These are phyloP conservation scores for Hemiprocne comata DNA, from an alignment of 2,113 vertebrate genomes.

Conservation along the genomic window DNA sequence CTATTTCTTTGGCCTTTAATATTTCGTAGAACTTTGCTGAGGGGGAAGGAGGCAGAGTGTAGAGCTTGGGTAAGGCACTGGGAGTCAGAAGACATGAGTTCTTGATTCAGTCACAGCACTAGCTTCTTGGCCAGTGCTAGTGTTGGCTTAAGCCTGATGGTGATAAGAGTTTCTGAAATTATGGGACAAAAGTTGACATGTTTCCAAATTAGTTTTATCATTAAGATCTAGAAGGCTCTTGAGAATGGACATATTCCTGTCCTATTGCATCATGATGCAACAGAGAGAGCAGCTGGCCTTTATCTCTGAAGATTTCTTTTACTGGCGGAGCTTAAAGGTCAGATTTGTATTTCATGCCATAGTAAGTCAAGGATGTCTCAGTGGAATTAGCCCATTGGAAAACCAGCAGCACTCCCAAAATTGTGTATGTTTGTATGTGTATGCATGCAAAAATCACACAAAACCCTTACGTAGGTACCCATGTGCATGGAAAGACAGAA, in stretches of 20 bases:
- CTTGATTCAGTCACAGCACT: neutral
- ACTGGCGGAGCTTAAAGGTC: constrained; percentile 14
- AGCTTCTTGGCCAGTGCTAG: neutral
- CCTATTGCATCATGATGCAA: neutral
- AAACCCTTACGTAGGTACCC: neutral
- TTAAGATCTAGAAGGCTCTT: neutral
- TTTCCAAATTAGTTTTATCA: neutral
- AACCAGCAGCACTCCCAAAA: neutral
- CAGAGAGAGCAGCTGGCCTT: neutral
- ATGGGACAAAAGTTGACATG: neutral
- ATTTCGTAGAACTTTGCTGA: neutral
- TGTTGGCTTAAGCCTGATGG: neutral
- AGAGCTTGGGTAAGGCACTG: neutral
- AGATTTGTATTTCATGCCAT: neutral
- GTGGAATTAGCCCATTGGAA: neutral
- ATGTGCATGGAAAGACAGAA: neutral
- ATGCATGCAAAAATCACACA: neutral
- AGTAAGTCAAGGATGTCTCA: neutral
- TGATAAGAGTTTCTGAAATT: neutral
- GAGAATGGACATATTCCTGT: neutral
- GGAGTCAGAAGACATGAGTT: neutral
- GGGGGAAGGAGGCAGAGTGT: neutral
- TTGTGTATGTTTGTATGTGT: neutral
- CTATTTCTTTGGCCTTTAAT: neutral
- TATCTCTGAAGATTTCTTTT: neutral